Evolutionary conservation across 2,797 vertebrate species (phyloP).

Genomic region (Labroides dimidiatus): DNA sequence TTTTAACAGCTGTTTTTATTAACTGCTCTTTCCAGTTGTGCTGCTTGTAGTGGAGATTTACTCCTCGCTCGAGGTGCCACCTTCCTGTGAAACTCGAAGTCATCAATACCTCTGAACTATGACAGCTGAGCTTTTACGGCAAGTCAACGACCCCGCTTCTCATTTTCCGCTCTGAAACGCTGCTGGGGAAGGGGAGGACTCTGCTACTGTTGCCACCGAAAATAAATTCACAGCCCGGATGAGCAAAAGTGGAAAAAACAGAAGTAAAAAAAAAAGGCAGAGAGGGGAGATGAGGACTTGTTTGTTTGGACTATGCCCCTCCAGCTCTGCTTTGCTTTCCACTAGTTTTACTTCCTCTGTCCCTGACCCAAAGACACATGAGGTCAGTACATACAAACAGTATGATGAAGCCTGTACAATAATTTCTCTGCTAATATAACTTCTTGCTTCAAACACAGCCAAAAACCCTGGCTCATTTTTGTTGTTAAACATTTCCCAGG

Average conservation of each 20-base stretch:
- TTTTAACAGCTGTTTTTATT: too few species aligned
- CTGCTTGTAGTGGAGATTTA: conserved; percentile 8
- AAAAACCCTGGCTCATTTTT: conserved; percentile 14
- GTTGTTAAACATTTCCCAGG: conserved; percentile 33
- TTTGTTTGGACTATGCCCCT: conserved; percentile 26
- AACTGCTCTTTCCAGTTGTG: not conserved
- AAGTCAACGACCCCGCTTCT: not conserved
- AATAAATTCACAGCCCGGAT: conserved; percentile 17
- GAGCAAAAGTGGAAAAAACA: not conserved
- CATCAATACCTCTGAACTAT: conserved; percentile 47
- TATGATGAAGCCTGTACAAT: not conserved
- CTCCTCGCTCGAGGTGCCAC: conserved; percentile 35
- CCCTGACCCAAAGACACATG: conserved; percentile 4
- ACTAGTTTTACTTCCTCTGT: conserved; percentile 5
- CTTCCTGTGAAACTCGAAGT: conserved; percentile 60
- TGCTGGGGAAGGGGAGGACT: not conserved
- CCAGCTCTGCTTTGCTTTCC: conserved; percentile 11
- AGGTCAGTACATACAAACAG: conserved; percentile 2
- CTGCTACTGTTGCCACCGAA: not conserved
- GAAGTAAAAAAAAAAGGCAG: conserved; percentile 12
- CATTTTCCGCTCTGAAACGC: conserved; percentile 3
- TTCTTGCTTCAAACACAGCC: not conserved
- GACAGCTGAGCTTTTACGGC: conserved; percentile 44
- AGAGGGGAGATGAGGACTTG: conserved; percentile 25
- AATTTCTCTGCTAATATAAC: conserved; percentile 15